These are phyloP conservation scores for Parazoanthus darwini DNA, from an alignment of 92 coral and sea anemone species.

Conservation along the genomic window DNA sequence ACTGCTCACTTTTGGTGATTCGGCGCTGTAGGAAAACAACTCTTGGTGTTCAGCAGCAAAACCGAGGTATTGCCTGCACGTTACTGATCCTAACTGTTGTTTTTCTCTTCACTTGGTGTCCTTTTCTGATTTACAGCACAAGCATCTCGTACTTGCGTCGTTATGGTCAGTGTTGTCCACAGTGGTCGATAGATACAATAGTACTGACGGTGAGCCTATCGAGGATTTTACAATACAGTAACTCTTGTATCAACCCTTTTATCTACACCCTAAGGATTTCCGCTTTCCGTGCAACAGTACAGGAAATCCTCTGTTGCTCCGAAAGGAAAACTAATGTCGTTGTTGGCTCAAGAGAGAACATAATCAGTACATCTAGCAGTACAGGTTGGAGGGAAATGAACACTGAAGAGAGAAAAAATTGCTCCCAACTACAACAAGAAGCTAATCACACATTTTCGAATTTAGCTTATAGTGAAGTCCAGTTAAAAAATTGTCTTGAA, in stretches of 20 bases:
- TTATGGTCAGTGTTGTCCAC: neutral
- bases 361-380: neutral
- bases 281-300: slow-evolving; percentile 3
- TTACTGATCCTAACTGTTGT: slow-evolving; percentile 1
- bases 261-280: slow-evolving; percentile 30
- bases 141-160: neutral
- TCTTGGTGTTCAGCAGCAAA: neutral
- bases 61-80: slow-evolving; percentile 13
- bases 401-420: neutral
- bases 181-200: neutral
- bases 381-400: neutral
- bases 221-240: slow-evolving; percentile 23
- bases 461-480: neutral
- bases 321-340: neutral
- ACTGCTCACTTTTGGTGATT: neutral
- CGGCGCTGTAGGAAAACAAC: neutral
- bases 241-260: slow-evolving; percentile 26
- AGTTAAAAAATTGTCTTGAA: neutral
- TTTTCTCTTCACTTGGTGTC: slow-evolving; percentile 25
- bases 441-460: neutral
- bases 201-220: neutral
- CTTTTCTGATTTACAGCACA: slow-evolving; percentile 1
- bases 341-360: neutral
- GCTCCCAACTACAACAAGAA: no score
- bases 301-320: slow-evolving; percentile 21